Evolutionary conservation across 2,888 invertebrate genomes (phyloP), one percentile per base, ranked within the genome.

Genomic region (Drosophila parthenogenetica): DNA sequence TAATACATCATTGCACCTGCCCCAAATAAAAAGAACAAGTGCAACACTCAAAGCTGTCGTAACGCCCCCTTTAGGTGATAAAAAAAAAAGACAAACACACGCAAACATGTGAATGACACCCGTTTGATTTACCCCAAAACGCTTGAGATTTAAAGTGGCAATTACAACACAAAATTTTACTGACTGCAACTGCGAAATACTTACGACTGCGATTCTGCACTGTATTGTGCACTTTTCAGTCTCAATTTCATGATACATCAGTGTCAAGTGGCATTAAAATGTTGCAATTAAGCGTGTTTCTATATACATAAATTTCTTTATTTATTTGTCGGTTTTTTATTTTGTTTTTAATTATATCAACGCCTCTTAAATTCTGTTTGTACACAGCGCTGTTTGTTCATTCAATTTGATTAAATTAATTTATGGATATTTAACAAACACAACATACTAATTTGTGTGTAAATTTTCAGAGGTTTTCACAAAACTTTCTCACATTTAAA

Each of bases 141-240:
- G 51, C 73, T 73, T 70, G 68, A 68, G 55, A 66, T 67, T 70
- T 69, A 63, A 67, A 82, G 79, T 85, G 82, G 77, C 77, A 77
- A 73, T 82, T 81, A 81, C 58, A 70, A 80, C 73, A 79, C 77
- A 77, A 73, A 79, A 81, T 73, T 71, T 66, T 70, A 65, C 55
- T 65, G 79, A 37, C 63, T 64, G 59, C 49, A 2, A 40, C 63
- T 62, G 59, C 49, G 3, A 40, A 57, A 19, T 32, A 39, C 68
- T 17, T 69, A 54, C 35, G 39, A 54, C 43, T 63, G 53, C 49
- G 17, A 49, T 49, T 53, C 49, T 51, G 42, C 50, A 22, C 35
- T 62, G 11, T 46, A 60, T 40, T 81, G 79, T 54, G 73, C 81
- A 76, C 70, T 83, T 79, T 45, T n/a, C 50, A 25, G 19, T 59